phyloP scores from a whole-genome alignment of 2,113 vertebrate species.

The Labrus mixtus region DNA sequence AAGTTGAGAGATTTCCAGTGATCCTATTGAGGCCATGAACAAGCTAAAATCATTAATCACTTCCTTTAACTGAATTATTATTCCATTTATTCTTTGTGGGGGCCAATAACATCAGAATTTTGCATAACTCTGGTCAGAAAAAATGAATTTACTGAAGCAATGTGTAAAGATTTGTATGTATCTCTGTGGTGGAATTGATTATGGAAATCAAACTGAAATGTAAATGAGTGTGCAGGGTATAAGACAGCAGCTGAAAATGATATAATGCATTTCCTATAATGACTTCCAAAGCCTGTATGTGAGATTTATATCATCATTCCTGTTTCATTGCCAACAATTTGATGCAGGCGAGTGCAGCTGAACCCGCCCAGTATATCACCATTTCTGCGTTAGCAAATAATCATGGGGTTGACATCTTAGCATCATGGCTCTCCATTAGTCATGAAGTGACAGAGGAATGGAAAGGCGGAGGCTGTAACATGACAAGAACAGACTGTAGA shows the following conservation, averaged over 20 bases:
- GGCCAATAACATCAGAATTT: slow-evolving; percentile 8
- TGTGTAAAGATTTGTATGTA: slow-evolving; percentile 9
- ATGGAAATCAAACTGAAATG: slow-evolving; percentile 60
- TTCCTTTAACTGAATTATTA: slow-evolving; percentile 29
- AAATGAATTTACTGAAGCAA: slow-evolving; percentile 19
- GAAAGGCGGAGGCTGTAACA: slow-evolving; percentile 63
- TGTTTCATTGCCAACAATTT: slow-evolving; percentile 57
- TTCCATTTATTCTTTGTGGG: slow-evolving; percentile 26
- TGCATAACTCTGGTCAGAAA: slow-evolving; percentile 3
- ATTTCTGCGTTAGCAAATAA: slow-evolving; percentile 49
- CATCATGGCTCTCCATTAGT: slow-evolving; percentile 39
- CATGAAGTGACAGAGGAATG: slow-evolving; percentile 30
- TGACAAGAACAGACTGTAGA: slow-evolving; percentile 47
- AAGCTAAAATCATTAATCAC: slow-evolving; percentile 28
- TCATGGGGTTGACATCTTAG: slow-evolving; percentile 32
- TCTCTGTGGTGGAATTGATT: slow-evolving; percentile 49
- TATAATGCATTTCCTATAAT: slow-evolving; percentile 67
- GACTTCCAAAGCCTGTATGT: slow-evolving; percentile 54
- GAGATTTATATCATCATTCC: slow-evolving; percentile 60
- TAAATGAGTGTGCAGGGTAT: slow-evolving; percentile 60
- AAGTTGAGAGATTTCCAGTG: slow-evolving; percentile 45
- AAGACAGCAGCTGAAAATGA: slow-evolving; percentile 56
- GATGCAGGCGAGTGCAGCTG: slow-evolving; percentile 48
- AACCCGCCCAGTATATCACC: slow-evolving; percentile 57
- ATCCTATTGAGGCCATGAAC: slow-evolving; percentile 30